Percentiles rank a stretch among this genome's conserved stretches.
These are phyloP conservation scores for Agapostemon virescens DNA, from an alignment of 2,888 invertebrate species.

Conservation along the genomic window DNA sequence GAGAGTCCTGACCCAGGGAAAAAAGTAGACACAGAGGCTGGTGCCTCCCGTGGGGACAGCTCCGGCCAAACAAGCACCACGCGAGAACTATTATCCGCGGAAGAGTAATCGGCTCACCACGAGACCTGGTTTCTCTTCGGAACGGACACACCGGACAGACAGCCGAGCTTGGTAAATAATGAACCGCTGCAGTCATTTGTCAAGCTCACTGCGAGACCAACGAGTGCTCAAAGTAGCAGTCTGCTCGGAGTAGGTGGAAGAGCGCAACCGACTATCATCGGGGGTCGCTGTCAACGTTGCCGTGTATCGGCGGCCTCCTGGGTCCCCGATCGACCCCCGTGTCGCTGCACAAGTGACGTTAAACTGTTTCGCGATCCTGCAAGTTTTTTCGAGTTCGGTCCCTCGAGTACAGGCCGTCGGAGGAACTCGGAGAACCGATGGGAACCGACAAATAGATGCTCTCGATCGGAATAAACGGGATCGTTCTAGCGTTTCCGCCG, in stretches of 20 bases:
- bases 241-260: conserved; percentile 54
- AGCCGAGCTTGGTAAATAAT: conserved; percentile 59
- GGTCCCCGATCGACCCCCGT: neutral
- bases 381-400: neutral
- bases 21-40: neutral
- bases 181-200: conserved; percentile 63
- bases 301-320: neutral
- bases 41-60: conserved; percentile 54
- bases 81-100: conserved; percentile 60
- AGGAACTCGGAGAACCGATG: neutral
- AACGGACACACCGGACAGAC: conserved; percentile 52
- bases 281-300: neutral
- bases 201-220: conserved; percentile 56
- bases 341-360: neutral
- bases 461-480: neutral
- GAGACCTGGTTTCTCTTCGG: conserved; percentile 53
- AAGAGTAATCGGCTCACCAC: conserved; percentile 53
- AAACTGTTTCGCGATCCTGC: neutral
- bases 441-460: neutral
- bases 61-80: conserved; percentile 40
- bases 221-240: conserved; percentile 57
- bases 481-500: neutral
- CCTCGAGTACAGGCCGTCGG: neutral
- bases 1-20: neutral
- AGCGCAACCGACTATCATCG: conserved; percentile 32